Evolutionary conservation across 2,797 vertebrate genomes (phyloP), one percentile per base, ranked within the genome.

Genomic region (Champsocephalus gunnari): DNA sequence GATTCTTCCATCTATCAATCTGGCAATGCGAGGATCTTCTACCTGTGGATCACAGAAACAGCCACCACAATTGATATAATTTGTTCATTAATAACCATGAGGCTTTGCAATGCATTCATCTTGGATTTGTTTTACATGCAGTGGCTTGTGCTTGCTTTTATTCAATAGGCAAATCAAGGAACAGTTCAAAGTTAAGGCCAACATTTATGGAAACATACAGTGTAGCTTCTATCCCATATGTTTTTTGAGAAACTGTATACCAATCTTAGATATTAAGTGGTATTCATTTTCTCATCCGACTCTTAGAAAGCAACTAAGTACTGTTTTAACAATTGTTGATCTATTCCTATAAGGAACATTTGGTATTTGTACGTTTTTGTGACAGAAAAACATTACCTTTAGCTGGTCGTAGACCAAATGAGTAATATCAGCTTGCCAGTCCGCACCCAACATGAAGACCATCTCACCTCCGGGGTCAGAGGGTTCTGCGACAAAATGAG

Each of bases 381-480:
- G 9, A 5, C 28, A 28, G 28, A 28, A 28, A 28, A 28, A 28
- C 14, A 21, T 0, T 73, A 92, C 93, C 91, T 97, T 98, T 82
- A 99, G 93, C 88, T 96, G 98, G 3, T 97, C 96, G 0, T 93
- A 71, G 51, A 99, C 97, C 9, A 99, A 93, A 56, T 97, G 94
- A 0, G 98, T 99, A 92, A 99, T 97, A 88, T 99, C 98, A 0
- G 97, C 95, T 83, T 99, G 98, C 98, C 98, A 99, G 89, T 99
- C 97, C 0, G 96, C 85, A 11, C 97, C 97, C 85, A 99, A 90
- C 97, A 99, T 94, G 87, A 95, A 96, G 69, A 91, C 94, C 81
- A 97, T 93, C 76, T 96, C 96, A 6, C 96, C 96, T 3, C 95
- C 95, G 0, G 88, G 48, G 67, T 96, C 96, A 0, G 96, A 92